Conservation (phyloP, 2,888 invertebrate species). For the Cosmia pyralina region DNA sequence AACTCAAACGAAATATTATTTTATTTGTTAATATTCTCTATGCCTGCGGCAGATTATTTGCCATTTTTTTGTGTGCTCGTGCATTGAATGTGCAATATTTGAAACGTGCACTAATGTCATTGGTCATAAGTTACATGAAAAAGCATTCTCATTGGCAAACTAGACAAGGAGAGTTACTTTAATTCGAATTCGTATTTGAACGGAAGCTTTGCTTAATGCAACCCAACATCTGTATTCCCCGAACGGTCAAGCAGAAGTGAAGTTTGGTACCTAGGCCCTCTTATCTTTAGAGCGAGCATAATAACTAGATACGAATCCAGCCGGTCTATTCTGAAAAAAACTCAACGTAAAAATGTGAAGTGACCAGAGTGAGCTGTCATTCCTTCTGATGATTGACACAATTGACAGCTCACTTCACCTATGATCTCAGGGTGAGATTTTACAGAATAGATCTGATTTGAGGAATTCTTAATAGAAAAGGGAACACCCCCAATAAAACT, state of each 20-base stretch:
- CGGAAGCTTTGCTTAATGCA: background rate
- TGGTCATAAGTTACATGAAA: background rate
- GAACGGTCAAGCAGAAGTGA: background rate
- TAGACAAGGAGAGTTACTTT: background rate
- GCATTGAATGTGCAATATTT: conserved; percentile 18
- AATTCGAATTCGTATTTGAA: background rate
- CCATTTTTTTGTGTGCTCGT: background rate
- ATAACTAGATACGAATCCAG: background rate
- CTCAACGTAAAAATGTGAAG: background rate
- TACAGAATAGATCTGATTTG: background rate
- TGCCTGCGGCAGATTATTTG: background rate
- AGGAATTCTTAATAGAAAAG: background rate
- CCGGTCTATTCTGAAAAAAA: background rate
- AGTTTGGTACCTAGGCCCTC: background rate
- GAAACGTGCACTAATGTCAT: conserved; percentile 7
- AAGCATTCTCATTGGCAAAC: conserved; percentile 16
- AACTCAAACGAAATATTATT: background rate
- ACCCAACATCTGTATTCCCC: background rate
- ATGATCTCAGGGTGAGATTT: background rate
- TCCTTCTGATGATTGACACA: background rate
- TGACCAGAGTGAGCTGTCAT: background rate
- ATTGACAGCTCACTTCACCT: background rate
- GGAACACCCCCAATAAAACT: background rate
- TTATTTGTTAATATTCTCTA: conserved; percentile 20
- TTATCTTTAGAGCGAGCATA: too few species aligned